Conservation (phyloP, 2,888 invertebrate genomes). For the Polymixis lichenea region DNA sequence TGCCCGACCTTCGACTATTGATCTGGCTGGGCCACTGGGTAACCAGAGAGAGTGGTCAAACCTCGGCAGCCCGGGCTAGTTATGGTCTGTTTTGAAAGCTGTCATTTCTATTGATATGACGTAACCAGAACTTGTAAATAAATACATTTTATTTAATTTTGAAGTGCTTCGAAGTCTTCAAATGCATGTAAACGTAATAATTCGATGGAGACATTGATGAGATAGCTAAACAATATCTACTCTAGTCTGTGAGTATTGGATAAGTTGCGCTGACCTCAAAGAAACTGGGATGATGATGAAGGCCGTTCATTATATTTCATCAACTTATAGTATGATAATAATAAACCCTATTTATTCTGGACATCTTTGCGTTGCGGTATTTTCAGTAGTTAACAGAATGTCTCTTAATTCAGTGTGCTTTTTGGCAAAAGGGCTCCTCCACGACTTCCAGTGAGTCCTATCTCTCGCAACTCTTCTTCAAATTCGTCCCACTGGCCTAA, state of each 20-base stretch:
- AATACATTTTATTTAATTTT: background rate
- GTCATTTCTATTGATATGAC: background rate
- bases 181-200: background rate
- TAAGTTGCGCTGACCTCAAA: background rate
- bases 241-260: constrained; percentile 16
- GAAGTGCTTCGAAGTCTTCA: no score
- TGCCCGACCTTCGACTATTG: background rate
- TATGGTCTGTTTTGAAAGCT: background rate
- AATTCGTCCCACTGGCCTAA: no score
- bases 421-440: no score
- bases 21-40: background rate
- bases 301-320: background rate
- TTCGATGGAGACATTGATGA: background rate
- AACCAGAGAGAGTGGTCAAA: background rate
- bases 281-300: background rate
- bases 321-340: background rate
- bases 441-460: no score
- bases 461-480: no score
- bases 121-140: background rate
- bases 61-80: background rate
- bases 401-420: no score
- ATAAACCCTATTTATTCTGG: no score
- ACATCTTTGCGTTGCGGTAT: no score
- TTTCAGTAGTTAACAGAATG: no score
- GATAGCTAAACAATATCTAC: background rate